A percentile compares a stretch with the other conserved stretches of the same genome.
These are phyloP conservation scores for Lepidocyrtinus sp. DNA, from an alignment of 2,888 invertebrate genomes.

Conservation along the genomic window DNA sequence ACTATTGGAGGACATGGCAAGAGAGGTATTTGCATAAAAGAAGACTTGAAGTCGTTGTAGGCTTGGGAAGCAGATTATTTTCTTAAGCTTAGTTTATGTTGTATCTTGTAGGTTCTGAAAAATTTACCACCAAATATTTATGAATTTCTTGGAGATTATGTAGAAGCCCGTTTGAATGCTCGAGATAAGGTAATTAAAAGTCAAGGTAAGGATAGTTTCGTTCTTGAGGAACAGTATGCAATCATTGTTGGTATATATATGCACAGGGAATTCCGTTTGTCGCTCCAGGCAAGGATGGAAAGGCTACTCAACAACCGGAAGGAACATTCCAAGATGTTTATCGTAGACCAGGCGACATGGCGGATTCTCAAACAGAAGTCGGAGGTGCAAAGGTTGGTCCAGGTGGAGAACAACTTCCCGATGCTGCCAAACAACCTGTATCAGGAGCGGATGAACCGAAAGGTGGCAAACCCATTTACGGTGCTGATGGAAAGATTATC, in stretches of 20 bases:
- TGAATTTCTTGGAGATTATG: slow-evolving; percentile 80
- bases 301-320: background rate
- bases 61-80: background rate
- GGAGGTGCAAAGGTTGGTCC: background rate
- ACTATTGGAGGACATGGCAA: slow-evolving; percentile 41
- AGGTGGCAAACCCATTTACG: too few species aligned
- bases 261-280: too few species aligned
- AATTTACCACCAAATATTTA: slow-evolving; percentile 79
- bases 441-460: too few species aligned
- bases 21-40: slow-evolving; percentile 41
- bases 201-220: background rate
- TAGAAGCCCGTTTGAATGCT: slow-evolving; percentile 79
- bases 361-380: background rate
- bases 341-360: background rate
- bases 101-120: slow-evolving; percentile 77
- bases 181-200: slow-evolving; percentile 73
- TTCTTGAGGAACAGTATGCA: background rate
- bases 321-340: background rate
- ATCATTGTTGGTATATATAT: too few species aligned
- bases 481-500: too few species aligned
- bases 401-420: too few species aligned
- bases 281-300: background rate
- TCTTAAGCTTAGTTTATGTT: background rate
- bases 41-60: background rate
- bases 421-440: too few species aligned